Evolutionary conservation across 35 echinoderm and acorn worm species (phyloP), one percentile per base, ranked within the genome.

Genomic region (Holothuria glaberrima): DNA sequence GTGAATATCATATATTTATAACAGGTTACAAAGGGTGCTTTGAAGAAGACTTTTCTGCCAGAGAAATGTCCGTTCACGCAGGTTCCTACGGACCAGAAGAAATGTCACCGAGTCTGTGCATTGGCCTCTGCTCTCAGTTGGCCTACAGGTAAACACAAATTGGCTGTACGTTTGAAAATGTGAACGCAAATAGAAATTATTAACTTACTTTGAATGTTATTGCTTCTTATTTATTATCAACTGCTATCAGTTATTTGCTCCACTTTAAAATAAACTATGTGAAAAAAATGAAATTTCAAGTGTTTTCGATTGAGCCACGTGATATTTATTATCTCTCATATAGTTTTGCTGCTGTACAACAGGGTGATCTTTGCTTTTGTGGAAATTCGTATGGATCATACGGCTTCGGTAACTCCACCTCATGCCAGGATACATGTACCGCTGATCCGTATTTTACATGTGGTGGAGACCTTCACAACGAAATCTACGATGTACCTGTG

Each of bases 281-380:
- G 7, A 41, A 41, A 41, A 41, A 41, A 41, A 1, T 12, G n/a
- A n/a, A 65, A 65, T 5, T n/a, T n/a, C 62, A 12, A 12, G 2
- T 27, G 12, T 59, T 56, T n/a, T n/a, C n/a, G n/a, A n/a, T n/a
- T n/a, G n/a, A n/a, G n/a, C n/a, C n/a, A n/a, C n/a, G n/a, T n/a
- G n/a, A n/a, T n/a, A 41, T 41, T 30, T 87, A 17, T 59, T 77
- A 12, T 88, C 14, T 61, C 18, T 68, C 27, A 30, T 35, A 28
- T 59, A 96, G 94, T 26, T 96, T 91, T 64, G 94, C 94, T 59
- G 94, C 64, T 22, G 4, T 93, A 52, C 94, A 96, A 59, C 50
- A 96, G 59, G 94, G 94, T 4, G 78, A 93, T 48, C 91, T 90
- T 6, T 96, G 94, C 90, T 96, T 86, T 31, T 96, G 94, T 81